Conservation (phyloP, 2,113 vertebrate genomes). For the Grammatotria lemairii region DNA sequence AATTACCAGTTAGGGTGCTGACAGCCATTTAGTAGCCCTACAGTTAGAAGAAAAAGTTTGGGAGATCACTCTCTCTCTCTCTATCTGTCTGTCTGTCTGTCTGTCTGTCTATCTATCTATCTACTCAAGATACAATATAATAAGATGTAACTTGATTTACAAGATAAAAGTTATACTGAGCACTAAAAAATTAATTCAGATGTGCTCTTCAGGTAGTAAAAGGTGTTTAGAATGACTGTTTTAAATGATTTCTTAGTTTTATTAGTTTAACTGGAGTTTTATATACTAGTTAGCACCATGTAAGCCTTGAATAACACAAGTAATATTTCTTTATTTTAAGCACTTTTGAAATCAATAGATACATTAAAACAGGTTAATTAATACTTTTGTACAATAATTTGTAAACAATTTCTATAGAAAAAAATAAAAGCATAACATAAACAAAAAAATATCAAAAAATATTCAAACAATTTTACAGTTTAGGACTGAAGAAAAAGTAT, state of each 20-base stretch:
- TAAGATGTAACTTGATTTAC: not conserved
- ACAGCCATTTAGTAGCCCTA: not conserved
- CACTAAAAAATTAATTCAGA: not conserved
- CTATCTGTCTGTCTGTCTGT: rapidly evolving
- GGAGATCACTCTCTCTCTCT: not conserved
- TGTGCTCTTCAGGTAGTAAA: not conserved
- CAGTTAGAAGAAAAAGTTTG: not conserved
- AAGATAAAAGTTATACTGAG: not conserved
- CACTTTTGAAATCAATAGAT: not conserved
- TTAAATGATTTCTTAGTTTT: not conserved
- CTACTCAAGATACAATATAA: not conserved
- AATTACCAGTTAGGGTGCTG: not conserved
- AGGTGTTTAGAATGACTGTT: not conserved
- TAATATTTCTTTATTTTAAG: not conserved
- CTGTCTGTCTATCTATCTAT: rapidly evolving
- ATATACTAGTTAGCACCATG: not conserved
- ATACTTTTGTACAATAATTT: not conserved
- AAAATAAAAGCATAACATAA: not conserved
- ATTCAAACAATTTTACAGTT: not conserved
- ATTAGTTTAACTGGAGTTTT: not conserved
- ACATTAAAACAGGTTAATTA: not conserved
- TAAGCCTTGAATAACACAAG: not conserved
- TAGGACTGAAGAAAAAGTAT: not conserved
- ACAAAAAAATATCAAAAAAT: not conserved
- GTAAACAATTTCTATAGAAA: not conserved